Percentiles rank a stretch among this genome's conserved stretches.
These are phyloP conservation scores for Anoplius nigerrimus DNA, from an alignment of 2,888 invertebrate species.

Conservation along the genomic window DNA sequence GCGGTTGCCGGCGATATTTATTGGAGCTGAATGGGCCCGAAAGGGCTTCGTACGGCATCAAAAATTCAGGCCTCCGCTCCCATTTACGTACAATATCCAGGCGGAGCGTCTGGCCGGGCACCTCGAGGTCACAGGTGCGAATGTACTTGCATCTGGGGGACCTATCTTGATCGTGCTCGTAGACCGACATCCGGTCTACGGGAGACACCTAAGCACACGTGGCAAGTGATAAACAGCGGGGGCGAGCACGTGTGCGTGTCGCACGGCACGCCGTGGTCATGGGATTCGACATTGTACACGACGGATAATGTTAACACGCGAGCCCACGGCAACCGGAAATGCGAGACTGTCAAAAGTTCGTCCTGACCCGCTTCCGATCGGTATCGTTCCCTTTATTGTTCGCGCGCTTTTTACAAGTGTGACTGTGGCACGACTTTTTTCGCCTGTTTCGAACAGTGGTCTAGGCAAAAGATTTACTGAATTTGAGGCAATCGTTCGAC, in stretches of 20 bases:
- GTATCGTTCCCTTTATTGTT: no score
- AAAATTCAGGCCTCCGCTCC: neutral
- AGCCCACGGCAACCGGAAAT: constrained; percentile 14
- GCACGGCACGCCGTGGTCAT: constrained; percentile 18
- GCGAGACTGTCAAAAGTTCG: constrained; percentile 25
- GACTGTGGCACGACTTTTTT: no score
- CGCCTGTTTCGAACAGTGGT: no score
- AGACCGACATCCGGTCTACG: constrained; percentile 13
- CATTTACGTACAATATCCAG: neutral
- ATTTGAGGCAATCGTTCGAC: no score
- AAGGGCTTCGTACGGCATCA: no score
- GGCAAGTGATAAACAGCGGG: constrained; percentile 17
- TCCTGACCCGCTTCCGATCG: constrained; percentile 9
- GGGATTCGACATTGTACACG: constrained; percentile 10
- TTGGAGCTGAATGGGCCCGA: no score
- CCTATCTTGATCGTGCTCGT: constrained; percentile 28
- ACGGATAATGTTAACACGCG: constrained; percentile 11
- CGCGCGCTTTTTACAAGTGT: no score
- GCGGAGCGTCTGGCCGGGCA: neutral
- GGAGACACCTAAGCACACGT: constrained; percentile 12
- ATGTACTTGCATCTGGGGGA: constrained; percentile 20
- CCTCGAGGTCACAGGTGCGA: constrained; percentile 25
- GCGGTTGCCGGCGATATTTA: no score
- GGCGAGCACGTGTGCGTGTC: constrained; percentile 7
- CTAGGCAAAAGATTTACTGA: no score